Conservation (phyloP, 2,113 vertebrate genomes). For the Mesembrinibis cayennensis region DNA sequence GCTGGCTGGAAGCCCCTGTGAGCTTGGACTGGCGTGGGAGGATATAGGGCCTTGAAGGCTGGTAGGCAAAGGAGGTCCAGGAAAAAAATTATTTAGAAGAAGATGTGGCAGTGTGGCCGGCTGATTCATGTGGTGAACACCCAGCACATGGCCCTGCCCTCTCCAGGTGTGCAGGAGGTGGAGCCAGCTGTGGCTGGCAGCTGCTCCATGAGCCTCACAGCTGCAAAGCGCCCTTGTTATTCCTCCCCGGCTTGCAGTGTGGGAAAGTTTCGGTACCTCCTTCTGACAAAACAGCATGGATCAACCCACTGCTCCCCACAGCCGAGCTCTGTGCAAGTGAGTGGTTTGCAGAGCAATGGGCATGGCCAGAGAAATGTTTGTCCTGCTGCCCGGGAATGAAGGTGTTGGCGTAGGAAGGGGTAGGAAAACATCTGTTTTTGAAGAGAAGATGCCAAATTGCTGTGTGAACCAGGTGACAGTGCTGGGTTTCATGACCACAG, state of each 20-base stretch:
- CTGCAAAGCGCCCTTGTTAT: neutral
- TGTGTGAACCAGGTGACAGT: neutral
- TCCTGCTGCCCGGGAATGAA: neutral
- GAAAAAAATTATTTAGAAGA: neutral
- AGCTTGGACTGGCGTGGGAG: neutral
- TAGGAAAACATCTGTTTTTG: neutral
- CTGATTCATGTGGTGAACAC: neutral
- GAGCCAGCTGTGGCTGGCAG: neutral
- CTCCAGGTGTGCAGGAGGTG: neutral
- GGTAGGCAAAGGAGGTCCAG: neutral
- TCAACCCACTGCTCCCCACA: neutral
- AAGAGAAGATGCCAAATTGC: neutral
- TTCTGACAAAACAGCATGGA: neutral
- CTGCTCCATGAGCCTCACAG: neutral
- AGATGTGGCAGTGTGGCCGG: neutral
- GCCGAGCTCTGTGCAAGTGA: neutral
- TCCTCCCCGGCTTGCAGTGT: accelerated
- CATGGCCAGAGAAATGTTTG: accelerated
- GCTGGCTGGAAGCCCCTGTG: neutral
- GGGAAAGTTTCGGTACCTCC: neutral
- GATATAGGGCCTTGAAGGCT: neutral
- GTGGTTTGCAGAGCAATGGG: neutral
- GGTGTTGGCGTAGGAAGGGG: neutral
- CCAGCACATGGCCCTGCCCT: neutral
- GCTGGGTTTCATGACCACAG: neutral